Evolutionary conservation across 2,113 vertebrate genomes (phyloP), one percentile per base, ranked within the genome.

Genomic region (Nerophis ophidion): DNA sequence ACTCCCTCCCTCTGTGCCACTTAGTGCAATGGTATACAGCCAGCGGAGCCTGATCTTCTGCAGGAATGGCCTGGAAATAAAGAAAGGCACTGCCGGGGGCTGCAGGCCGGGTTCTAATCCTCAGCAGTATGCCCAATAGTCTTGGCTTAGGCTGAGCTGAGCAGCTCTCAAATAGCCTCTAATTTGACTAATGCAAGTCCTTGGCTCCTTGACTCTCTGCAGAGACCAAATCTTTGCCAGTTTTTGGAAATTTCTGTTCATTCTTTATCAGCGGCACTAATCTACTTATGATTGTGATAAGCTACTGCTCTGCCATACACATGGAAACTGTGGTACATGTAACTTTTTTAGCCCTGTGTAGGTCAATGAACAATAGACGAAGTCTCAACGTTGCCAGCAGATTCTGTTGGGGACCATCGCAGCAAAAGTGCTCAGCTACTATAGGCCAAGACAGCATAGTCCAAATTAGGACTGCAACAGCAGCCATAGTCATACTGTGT

Each of bases 11-110:
- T 81, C 77, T 50, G 60, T 82, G 84, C 81, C 84, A 84, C 82
- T 84, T 83, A 82, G 64, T 57, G 70, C 61, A 68, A 66, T 51
- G 7, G 16, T 61, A 65, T 66, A 44, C 76, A 67, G 84, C 80
- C 83, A 84, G 66, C 70, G 77, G 75, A 78, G 71, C 72, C 47
- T 85, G 83, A 86, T 84, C 71, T 81, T 79, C 71, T 73, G 77
- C 79, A 86, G 75, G 83, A 84, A 86, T 62, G 72, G 57, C 66
- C 75, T 83, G 80, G 83, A 79, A 83, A 74, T 60, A 63, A 56
- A 17, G 26, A 33, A 50, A 50, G 19, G 48, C 66, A 63, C 66
- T 69, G 68, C 81, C 19, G 57, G 66, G 57, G 65, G 80, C 80
- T 72, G 66, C 63, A 52, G 70, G 70, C 70, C 0, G 72, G 71